phyloP scores from a whole-genome alignment of 2,888 invertebrate species.

The Acanthosepion esculentum region DNA sequence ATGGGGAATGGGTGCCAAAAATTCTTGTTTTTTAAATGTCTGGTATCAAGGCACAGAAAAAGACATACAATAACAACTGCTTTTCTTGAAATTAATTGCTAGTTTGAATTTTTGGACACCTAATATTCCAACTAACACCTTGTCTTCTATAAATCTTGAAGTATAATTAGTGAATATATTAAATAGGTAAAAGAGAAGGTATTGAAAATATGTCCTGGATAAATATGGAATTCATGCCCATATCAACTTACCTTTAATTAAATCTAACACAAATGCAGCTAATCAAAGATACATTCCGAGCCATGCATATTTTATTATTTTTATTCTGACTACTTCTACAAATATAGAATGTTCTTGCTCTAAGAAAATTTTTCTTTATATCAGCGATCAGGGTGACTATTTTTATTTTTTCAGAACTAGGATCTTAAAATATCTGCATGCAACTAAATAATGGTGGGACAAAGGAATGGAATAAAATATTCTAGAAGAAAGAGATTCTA shows the following conservation, averaged over 20 bases:
- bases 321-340: neutral
- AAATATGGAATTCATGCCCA: neutral
- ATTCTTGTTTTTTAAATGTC: no score
- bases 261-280: neutral
- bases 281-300: neutral
- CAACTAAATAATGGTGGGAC: neutral
- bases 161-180: neutral
- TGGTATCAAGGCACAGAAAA: no score
- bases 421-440: neutral
- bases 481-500: neutral
- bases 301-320: neutral
- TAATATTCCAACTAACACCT: no score
- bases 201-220: neutral
- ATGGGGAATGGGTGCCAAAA: no score
- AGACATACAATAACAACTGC: no score
- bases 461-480: neutral
- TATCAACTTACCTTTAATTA: neutral
- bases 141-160: no score
- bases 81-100: no score
- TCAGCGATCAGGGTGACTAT: neutral
- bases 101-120: no score
- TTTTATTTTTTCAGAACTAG: neutral
- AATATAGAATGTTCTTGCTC: neutral
- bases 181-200: neutral
- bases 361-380: neutral